Evolutionary conservation across 1,140 invertebrate genomes (phyloP), one percentile per base, ranked within the genome.

Genomic region (Acromyrmex heyeri): DNA sequence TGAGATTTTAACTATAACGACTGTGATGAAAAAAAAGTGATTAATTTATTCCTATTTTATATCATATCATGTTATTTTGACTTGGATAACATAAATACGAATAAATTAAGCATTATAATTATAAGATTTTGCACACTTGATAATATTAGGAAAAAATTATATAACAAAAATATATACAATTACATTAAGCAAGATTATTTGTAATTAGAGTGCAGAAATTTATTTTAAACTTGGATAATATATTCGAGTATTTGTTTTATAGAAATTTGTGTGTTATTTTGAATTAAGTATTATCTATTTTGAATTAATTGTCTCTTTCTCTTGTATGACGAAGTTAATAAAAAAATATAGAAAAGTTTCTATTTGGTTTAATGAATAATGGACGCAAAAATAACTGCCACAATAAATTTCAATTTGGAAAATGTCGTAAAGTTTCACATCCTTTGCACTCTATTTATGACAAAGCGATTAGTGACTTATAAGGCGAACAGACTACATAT

Each of bases 21-120:
- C 67, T 82, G 79, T 73, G 67, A 82, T 82, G 79, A 34, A 44
- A 27, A 72, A 48, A 10, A 38, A 48, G 30, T 67, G 24, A 82
- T 2, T 82, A 73, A 73, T 53, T 72, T 61, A 73, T 73, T 72
- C 24, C 24, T 12, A 61, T 34, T 73, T 82, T 24, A 59, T 12
- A 21, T 59, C 48, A 1, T 21, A 10, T 59, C 12, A 59, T 44
- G 3, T 79, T 30, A 48, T n/a, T 27, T 27, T 72, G 55, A 81
- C 38, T 57, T 62, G 3, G 14, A 38, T 44, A 76, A 44, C 3
- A 48, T 24, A 64, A 78, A 64, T 78, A 24, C n/a, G 38, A 48
- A 64, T 78, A 78, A 64, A 78, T 65, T 64, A 38, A 64, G 27
- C 59, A 53, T 50, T 65, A 8, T 10, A 67, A 79, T n/a, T 48